phyloP scores from a whole-genome alignment of 1,140 invertebrate species.

The Bradysia coprophila region DNA sequence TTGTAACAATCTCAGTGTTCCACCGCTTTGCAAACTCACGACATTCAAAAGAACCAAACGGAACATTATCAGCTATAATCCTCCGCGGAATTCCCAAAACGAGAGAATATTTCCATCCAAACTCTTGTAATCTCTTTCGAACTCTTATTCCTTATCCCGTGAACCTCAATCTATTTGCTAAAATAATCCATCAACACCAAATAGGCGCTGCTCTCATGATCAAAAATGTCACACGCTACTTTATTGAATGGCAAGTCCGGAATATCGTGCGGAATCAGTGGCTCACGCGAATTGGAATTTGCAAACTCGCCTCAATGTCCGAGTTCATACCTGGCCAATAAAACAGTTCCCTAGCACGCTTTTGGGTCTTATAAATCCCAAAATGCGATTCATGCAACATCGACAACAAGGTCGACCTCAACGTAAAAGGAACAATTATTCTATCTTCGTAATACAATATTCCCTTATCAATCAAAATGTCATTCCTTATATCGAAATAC shows the following conservation, averaged over 20 bases:
- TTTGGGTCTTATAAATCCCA: constrained; percentile 1
- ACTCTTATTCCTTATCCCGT: too few relatives aligned
- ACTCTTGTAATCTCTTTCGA: too few relatives aligned
- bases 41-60: too few relatives aligned
- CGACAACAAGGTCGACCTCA: not conserved
- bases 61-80: too few relatives aligned
- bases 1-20: too few relatives aligned
- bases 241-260: constrained; percentile 14
- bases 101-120: too few relatives aligned
- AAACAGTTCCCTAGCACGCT: not conserved
- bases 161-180: not conserved
- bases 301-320: constrained; percentile 13
- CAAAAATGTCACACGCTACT: constrained; percentile 16
- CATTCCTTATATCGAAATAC: not conserved
- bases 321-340: constrained; percentile 5
- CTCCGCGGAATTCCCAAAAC: too few relatives aligned
- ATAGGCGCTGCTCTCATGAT: not conserved
- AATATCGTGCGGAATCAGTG: constrained; percentile 13
- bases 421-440: not conserved
- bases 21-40: too few relatives aligned
- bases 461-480: constrained; percentile 3
- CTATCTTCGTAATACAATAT: constrained; percentile 1
- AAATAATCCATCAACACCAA: not conserved
- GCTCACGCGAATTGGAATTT: constrained; percentile 15
- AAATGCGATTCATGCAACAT: not conserved